Base-by-base conservation (phyloP, 2,113 vertebrate species). In the Lepus europaeus region DNA sequence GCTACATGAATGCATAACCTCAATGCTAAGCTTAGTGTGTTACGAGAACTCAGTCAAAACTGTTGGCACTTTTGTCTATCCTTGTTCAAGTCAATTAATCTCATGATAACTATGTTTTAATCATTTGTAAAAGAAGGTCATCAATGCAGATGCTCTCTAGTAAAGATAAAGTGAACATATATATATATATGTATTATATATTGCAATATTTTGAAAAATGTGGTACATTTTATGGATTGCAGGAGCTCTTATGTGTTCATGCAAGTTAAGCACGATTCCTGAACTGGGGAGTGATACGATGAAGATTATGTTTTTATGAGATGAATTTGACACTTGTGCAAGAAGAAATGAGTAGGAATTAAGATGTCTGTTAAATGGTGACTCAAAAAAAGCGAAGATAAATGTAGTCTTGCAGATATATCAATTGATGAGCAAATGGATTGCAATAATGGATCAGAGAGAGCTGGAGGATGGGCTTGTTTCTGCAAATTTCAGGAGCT, bases 171-270 rank as follows among this genome's bases (percentile, higher is more conserved):
- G 29, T 53, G 36, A 51, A 93, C 73, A 63, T 45, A 45, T 45
- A 45, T 45, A 45, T 36, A 36, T 36, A 36, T 39, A 39, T 39
- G 39, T 39, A 13, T 81, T n/a, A 61, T 70, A 85, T 36, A 49
- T 63, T 82, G 16, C 8, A 61, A 68, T 68, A 81, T 79, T 93
- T 95, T 89, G 83, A 95, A 94, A 94, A 96, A 83, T 49, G 39
- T 79, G n/a, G 16, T 51, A 0, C 14, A 91, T 91, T 72, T 64
- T 45, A 73, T 79, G 12, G 83, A 51, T 89, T 59, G 72, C 76
- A 86, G 56, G 33, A 91, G 29, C 5, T 87, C 78, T 91, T 95
- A 78, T 74, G 93, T 93, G 36, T 70, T 96, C 20, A 87, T 45
- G 78, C 29, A 69, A 72, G 87, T 74, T 73, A 87, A 91, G 31